Percentiles rank a stretch among this genome's conserved stretches.
These are phyloP conservation scores for Tridacna gigas DNA, from an alignment of 2,888 invertebrate species.

Conservation along the genomic window DNA sequence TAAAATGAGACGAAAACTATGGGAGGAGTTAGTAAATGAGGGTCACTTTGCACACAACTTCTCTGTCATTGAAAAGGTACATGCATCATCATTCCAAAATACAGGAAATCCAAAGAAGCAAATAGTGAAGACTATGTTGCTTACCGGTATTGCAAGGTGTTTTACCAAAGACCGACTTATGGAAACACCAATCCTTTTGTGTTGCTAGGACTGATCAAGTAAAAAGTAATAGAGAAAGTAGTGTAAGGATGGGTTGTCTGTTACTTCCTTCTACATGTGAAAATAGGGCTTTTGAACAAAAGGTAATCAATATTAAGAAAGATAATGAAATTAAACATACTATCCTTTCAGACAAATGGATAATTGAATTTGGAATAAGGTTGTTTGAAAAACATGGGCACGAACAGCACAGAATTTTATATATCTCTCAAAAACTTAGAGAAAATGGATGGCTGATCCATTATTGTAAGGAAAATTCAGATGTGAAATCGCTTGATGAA, in stretches of 20 bases:
- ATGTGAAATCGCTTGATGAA: conserved; percentile 20
- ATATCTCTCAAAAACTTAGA: conserved; percentile 38
- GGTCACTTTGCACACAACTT: conserved; percentile 39
- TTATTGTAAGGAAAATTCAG: conserved; percentile 1
- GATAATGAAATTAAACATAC: conserved; percentile 38
- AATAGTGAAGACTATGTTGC: conserved; percentile 29
- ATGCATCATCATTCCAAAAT: conserved; percentile 43
- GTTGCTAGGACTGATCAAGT: background rate
- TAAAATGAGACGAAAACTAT: conserved; percentile 35
- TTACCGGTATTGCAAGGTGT: conserved; percentile 38
- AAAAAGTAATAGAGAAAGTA: no score
- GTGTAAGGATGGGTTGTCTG: background rate
- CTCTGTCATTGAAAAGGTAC: conserved; percentile 24
- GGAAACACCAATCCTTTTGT: conserved; percentile 28
- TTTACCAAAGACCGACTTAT: conserved; percentile 35
- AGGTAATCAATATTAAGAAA: conserved; percentile 35
- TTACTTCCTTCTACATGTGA: background rate
- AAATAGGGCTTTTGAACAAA: conserved; percentile 5
- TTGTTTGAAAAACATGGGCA: conserved; percentile 34
- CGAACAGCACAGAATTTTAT: background rate
- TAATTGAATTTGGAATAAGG: conserved; percentile 31
- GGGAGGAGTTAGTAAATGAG: conserved; percentile 30
- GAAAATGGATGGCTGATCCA: conserved; percentile 36
- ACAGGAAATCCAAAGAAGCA: conserved; percentile 26
- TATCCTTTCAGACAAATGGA: conserved; percentile 12